These are phyloP conservation scores for Noctua janthina DNA, from an alignment of 2,888 invertebrate species.

Conservation along the genomic window DNA sequence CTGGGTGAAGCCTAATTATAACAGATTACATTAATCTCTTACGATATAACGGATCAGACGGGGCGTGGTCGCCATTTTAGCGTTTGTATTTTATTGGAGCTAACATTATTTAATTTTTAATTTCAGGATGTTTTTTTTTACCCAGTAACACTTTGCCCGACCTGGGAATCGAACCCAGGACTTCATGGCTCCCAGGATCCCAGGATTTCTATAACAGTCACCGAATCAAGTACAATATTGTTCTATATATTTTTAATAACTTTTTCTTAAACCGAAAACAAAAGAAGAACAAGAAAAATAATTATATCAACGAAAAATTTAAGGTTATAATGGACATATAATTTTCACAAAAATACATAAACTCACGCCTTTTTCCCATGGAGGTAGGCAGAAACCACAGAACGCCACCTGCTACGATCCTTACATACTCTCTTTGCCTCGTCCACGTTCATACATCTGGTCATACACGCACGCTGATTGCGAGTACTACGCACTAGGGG, in stretches of 20 bases:
- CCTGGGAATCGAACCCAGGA: background rate
- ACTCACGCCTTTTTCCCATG: too few relatives aligned
- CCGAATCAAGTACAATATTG: background rate
- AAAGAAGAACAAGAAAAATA: background rate
- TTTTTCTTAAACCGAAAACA: too few relatives aligned
- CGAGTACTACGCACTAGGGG: too few relatives aligned
- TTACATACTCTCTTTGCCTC: too few relatives aligned
- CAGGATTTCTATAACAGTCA: background rate
- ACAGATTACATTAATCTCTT: slow-evolving; percentile 73
- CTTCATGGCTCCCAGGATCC: background rate
- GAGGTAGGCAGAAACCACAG: too few relatives aligned
- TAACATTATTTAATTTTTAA: slow-evolving; percentile 26
- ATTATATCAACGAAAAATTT: background rate
- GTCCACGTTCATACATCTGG: too few relatives aligned
- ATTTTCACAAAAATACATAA: background rate
- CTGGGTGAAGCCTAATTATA: slow-evolving; percentile 72
- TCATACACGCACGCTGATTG: too few relatives aligned
- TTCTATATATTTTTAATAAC: background rate
- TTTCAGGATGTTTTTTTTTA: background rate
- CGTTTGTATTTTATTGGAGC: slow-evolving; percentile 42
- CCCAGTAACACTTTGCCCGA: background rate
- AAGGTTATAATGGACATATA: background rate
- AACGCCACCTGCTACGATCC: too few relatives aligned
- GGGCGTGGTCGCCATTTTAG: slow-evolving; percentile 51
- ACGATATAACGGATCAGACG: slow-evolving; percentile 61